Conservation (phyloP, 2,888 invertebrate species). For the Trachelus tabidus region DNA sequence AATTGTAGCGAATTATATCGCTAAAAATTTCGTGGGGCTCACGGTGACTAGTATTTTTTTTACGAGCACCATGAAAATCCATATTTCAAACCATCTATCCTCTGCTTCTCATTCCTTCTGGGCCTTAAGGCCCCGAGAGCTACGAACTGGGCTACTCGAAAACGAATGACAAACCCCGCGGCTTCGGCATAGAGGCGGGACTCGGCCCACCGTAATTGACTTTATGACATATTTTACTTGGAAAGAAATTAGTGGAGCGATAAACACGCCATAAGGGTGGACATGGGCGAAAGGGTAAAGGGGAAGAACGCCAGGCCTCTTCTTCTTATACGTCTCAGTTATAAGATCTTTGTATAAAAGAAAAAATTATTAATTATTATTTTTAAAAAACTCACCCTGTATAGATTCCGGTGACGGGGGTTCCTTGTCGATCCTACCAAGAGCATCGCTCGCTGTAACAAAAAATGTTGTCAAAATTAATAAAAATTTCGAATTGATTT, state of each 20-base stretch:
- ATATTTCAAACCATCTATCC: too few species aligned
- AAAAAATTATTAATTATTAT: neutral
- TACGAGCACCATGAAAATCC: too few species aligned
- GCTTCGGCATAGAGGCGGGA: constrained; percentile 17
- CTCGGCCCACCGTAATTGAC: constrained; percentile 48
- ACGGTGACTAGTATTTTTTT: too few species aligned
- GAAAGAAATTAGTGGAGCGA: constrained; percentile 50
- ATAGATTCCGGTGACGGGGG: constrained; percentile 76
- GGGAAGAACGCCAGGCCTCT: too few species aligned
- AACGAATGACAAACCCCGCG: constrained; percentile 56
- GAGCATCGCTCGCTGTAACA: constrained; percentile 71
- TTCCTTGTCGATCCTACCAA: constrained; percentile 78
- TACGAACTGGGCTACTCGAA: neutral
- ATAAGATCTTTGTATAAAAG: too few species aligned
- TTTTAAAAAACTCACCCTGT: constrained; percentile 52
- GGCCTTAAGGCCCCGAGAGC: too few species aligned
- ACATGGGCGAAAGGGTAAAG: constrained; percentile 23
- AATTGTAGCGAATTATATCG: constrained; percentile 4
- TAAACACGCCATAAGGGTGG: constrained; percentile 32
- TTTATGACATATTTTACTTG: constrained; percentile 59
- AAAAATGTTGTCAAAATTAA: constrained; percentile 34
- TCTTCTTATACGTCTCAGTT: too few species aligned
- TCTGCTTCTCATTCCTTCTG: too few species aligned
- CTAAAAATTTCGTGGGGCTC: neutral
- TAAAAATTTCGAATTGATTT: too few species aligned